phyloP scores from a whole-genome alignment of 1,140 invertebrate species.

The Riptortus pedestris region DNA sequence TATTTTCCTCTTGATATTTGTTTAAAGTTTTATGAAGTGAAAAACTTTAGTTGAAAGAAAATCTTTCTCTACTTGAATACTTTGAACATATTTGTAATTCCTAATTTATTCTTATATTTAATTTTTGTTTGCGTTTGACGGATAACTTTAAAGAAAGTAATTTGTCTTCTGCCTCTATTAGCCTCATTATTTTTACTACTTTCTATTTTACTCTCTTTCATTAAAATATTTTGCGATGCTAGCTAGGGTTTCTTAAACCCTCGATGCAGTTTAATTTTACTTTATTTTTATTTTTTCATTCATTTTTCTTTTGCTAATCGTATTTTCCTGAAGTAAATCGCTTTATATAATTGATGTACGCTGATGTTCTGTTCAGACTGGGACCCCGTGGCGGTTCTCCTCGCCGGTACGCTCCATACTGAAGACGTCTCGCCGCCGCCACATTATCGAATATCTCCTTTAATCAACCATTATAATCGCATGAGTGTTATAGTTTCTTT shows the following conservation, averaged over 20 bases:
- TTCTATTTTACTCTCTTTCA: too few relatives aligned
- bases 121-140: too few relatives aligned
- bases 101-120: neutral
- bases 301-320: slow-evolving; percentile 28
- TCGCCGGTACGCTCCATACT: slow-evolving; percentile 70
- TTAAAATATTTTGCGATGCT: too few relatives aligned
- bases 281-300: neutral
- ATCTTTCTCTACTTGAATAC: too few relatives aligned
- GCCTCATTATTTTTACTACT: too few relatives aligned
- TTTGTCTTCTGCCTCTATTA: too few relatives aligned
- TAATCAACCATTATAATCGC: neutral
- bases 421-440: slow-evolving; percentile 35
- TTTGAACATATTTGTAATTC: neutral
- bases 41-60: too few relatives aligned
- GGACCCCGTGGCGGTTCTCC: slow-evolving; percentile 62
- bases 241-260: too few relatives aligned
- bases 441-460: slow-evolving; percentile 3
- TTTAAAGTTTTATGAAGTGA: slow-evolving; percentile 8
- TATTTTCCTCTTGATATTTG: slow-evolving; percentile 14
- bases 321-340: neutral
- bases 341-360: too few relatives aligned
- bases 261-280: too few relatives aligned
- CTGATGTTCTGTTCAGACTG: slow-evolving; percentile 45
- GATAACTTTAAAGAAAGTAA: too few relatives aligned
- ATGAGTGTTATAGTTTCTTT: neutral